Conservation (phyloP, 1,140 invertebrate species). For the Lepidurus arcticus region DNA sequence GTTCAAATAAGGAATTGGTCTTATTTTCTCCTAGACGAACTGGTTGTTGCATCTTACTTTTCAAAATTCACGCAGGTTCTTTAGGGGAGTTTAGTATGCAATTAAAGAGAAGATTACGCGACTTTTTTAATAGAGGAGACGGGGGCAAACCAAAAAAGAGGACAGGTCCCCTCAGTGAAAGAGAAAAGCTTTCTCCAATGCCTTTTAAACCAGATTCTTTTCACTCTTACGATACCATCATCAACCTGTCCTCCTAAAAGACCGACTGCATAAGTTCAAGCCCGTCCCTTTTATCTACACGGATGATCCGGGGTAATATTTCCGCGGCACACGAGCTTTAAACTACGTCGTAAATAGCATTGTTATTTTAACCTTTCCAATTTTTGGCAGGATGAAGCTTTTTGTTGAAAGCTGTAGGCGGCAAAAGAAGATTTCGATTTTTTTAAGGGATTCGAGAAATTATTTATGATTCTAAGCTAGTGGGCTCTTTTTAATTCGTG, state of each 20-base stretch:
- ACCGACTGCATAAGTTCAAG: not conserved
- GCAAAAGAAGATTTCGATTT: too few relatives aligned
- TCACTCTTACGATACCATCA: not conserved
- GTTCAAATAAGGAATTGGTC: not conserved
- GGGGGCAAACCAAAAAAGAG: not conserved
- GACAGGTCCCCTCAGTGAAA: not conserved
- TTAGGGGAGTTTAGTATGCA: slow-evolving; percentile 4
- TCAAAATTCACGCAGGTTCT: not conserved
- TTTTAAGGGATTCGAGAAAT: too few relatives aligned
- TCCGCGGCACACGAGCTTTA: not conserved
- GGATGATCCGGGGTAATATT: not conserved
- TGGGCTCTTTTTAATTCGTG: too few relatives aligned
- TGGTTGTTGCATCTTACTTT: not conserved
- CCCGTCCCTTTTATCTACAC: not conserved
- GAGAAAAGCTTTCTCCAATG: not conserved
- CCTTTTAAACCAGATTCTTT: not conserved
- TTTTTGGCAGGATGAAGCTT: not conserved
- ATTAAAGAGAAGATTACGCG: not conserved
- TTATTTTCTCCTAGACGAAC: not conserved
- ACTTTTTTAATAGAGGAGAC: not conserved
- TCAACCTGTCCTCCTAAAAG: not conserved
- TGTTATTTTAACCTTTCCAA: too few relatives aligned
- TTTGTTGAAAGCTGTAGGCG: not conserved
- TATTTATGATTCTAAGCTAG: too few relatives aligned
- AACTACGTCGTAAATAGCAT: not conserved